phyloP scores from a whole-genome alignment of 2,113 vertebrate genomes.

The Nannospalax galili region DNA sequence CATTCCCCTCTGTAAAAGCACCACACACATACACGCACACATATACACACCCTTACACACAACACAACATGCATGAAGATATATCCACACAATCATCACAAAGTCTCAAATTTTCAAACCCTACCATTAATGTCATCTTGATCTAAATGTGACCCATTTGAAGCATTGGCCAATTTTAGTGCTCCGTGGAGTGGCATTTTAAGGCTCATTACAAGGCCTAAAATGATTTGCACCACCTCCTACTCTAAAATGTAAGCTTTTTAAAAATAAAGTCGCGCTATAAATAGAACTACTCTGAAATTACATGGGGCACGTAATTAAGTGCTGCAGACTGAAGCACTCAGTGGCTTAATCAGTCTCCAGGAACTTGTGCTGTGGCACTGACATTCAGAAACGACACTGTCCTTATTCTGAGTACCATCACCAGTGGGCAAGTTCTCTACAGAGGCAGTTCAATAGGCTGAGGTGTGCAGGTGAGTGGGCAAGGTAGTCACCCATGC shows the following conservation, averaged over 20 bases:
- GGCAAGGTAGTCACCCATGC: neutral
- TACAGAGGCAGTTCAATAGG: no score
- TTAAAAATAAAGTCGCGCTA: constrained; percentile 72
- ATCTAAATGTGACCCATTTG: constrained; percentile 56
- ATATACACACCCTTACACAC: neutral
- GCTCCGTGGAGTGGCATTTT: constrained; percentile 39
- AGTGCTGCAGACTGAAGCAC: constrained; percentile 37
- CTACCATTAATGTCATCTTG: constrained; percentile 23
- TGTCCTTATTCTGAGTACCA: neutral
- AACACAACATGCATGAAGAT: neutral
- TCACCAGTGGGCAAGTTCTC: neutral
- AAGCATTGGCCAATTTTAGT: constrained; percentile 41
- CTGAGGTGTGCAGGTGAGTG: neutral
- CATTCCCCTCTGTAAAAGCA: neutral
- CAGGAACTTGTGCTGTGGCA: neutral
- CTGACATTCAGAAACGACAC: constrained; percentile 29
- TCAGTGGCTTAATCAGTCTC: constrained; percentile 58
- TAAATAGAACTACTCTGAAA: constrained; percentile 75
- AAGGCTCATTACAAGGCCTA: constrained; percentile 49
- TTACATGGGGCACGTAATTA: constrained; percentile 65
- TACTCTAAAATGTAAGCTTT: constrained; percentile 66
- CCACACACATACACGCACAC: neutral
- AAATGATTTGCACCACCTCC: constrained; percentile 60
- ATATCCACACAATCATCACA: neutral
- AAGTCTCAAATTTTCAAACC: neutral